Base-by-base conservation (phyloP, 1,140 invertebrate species). In the Formica selysi region DNA sequence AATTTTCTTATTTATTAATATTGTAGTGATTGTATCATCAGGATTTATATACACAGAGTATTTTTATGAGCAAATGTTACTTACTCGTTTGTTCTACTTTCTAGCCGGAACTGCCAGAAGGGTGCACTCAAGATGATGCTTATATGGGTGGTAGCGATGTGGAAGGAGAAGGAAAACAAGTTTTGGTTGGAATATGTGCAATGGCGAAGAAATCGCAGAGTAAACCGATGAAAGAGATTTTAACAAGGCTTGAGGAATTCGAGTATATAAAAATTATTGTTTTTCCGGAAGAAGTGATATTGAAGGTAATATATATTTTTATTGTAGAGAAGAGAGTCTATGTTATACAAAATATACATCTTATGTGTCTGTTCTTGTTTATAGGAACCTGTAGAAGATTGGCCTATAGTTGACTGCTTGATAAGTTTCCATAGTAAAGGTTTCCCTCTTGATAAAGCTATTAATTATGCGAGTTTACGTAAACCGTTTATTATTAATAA, bases 371-470 rank as follows among this genome's bases (percentile, higher is more conserved):
- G 54, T 32, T 16, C 4, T 86, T 19, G 16, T 88, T 95, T 96
- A 26, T 94, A 99, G 96, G 97, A 98, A 95, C 98, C 98, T 2
- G 98, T 99, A 11, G 99, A 99, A 95, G 97, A 99, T 92, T 99
- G 99, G 99, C 99, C 99, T 2, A 95, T 98, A 26, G 99, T 98
- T 93, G 99, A 99, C 95, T 99, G 99, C 93, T 96, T 99, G 19
- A 99, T 99, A 85, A 99, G 98, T 85, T 99, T 99, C 94, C 99
- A 99, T 95, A 99, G 99, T 1, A 98, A 99, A 95, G 99, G 99
- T 91, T 99, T 99, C 96, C 99, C 99, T 5, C 96, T 99, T 80
- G 98, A 99, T 91, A 99, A 99, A 96, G 99, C 99, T n/a, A 98
- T 99, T 91, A 97, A 98, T 91, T 99, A 99, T 96, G 98, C 98